Conservation (phyloP, 1,140 invertebrate species). For the Hycleus phaleratus region DNA sequence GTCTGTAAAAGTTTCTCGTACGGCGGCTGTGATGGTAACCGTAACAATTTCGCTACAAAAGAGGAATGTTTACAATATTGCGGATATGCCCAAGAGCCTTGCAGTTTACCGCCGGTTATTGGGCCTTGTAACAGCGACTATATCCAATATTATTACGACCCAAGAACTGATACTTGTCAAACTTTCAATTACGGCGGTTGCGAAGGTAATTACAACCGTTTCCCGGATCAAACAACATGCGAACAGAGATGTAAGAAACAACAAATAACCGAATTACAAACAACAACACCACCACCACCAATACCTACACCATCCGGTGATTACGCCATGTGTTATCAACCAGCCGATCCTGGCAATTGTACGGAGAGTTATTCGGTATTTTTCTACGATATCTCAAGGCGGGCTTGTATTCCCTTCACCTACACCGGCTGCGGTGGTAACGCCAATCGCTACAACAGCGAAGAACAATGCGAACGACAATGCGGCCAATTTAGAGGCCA, state of each 20-base stretch:
- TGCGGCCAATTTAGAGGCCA: slow-evolving; percentile 65
- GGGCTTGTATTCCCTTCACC: slow-evolving; percentile 60
- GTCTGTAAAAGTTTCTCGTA: slow-evolving; percentile 77
- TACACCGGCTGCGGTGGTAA: slow-evolving; percentile 82
- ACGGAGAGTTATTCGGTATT: slow-evolving; percentile 54
- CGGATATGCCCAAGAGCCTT: slow-evolving; percentile 61
- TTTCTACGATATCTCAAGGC: slow-evolving; percentile 61
- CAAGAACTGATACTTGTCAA: slow-evolving; percentile 52
- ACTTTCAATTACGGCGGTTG: slow-evolving; percentile 83
- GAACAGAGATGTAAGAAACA: slow-evolving; percentile 44
- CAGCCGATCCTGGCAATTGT: slow-evolving; percentile 65
- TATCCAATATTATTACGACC: slow-evolving; percentile 68
- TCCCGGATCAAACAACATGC: slow-evolving; percentile 52
- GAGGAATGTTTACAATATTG: slow-evolving; percentile 76
- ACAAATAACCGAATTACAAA: not conserved
- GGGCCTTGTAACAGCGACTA: slow-evolving; percentile 63
- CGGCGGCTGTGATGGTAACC: slow-evolving; percentile 77
- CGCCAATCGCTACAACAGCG: slow-evolving; percentile 66
- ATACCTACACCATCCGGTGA: slow-evolving; percentile 4
- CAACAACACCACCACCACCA: not conserved
- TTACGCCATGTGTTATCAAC: slow-evolving; percentile 51
- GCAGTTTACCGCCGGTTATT: slow-evolving; percentile 61
- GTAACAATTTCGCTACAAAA: slow-evolving; percentile 70
- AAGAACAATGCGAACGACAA: slow-evolving; percentile 73
- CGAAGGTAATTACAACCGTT: slow-evolving; percentile 84